Conservation (phyloP, 2,113 vertebrate species). For the Vulpes vulpes region DNA sequence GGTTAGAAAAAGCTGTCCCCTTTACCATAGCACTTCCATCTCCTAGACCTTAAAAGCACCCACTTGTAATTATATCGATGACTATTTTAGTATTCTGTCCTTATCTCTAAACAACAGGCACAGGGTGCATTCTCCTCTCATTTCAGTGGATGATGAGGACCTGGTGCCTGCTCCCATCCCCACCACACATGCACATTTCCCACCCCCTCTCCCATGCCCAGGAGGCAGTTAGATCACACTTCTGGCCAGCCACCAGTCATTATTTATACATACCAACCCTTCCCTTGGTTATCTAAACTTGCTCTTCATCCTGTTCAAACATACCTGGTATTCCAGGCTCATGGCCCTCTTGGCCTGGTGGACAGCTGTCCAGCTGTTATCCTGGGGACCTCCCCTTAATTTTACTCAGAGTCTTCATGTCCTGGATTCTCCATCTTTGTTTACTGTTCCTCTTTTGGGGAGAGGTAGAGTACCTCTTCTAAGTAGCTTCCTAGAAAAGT, state of each 20-base stretch:
- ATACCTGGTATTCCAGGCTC: constrained; percentile 7
- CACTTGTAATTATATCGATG: neutral
- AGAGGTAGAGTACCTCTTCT: constrained; percentile 26
- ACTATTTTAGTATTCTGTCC: neutral
- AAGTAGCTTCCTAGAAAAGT: constrained; percentile 37
- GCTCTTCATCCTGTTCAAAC: constrained; percentile 32
- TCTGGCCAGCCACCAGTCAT: neutral
- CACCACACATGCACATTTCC: neutral
- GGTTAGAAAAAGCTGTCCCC: neutral
- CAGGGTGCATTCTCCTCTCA: neutral
- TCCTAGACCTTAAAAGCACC: neutral
- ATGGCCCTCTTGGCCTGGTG: neutral
- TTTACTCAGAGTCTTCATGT: neutral
- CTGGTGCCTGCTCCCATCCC: neutral
- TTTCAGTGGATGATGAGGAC: neutral
- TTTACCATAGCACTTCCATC: neutral
- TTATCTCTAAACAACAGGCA: constrained; percentile 18
- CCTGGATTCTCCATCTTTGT: constrained; percentile 3
- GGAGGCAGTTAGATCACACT: neutral
- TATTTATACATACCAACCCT: constrained; percentile 44
- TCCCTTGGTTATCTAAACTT: constrained; percentile 55
- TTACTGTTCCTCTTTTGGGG: neutral
- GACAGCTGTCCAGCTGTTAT: constrained; percentile 38
- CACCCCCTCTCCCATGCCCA: neutral
- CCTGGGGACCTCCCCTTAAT: neutral